Base-by-base conservation (phyloP, 1,140 invertebrate genomes). In the Hylaeus volcanicus region DNA sequence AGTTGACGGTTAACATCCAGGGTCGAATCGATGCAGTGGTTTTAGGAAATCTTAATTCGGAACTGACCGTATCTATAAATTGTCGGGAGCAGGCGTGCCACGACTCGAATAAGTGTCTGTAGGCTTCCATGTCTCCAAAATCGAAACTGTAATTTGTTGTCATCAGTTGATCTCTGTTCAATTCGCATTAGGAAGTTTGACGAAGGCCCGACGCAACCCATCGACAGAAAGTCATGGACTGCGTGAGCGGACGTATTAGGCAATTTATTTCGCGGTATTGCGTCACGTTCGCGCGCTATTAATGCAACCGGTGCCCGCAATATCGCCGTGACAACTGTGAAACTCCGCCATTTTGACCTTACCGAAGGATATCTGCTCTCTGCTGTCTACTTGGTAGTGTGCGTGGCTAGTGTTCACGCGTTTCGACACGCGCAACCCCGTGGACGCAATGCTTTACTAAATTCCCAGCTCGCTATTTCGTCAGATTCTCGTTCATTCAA, bases 321-420 rank as follows among this genome's bases (percentile, higher is more conserved):
- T 86, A 86, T 88, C 78, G 83, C 48, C 53, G 70, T 79, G 82
- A 83, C 79, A 83, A 81, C 79, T 81, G 83, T 81, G 82, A 73
- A 85, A 78, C 84, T 86, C 87, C 90, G 90, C 90, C 91, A 92
- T 92, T 92, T 92, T 92, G 91, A 92, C 91, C 90, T 92, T 92
- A 91, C 78, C 88, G 89, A 92, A 92, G 91, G 90, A 92, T 92
- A 92, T 92, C 90, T 87, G 86, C 83, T 92, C 92, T 92, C 90
- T 87, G 86, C 83, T 89, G 88, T 88, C 88, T 86, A 66, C 61
- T 60, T 11, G 26, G 39, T 61, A 71, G 74, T 60, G 48, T 69
- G 64, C 66, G 80, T 71, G 56, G 26, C n/a, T 15, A 60, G 51
- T 48, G 14, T 53, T 51, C 63, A 37, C n/a, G 72, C 64, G 73